Conservation (phyloP, 2,113 vertebrate species). For the Eurystomus gularis region DNA sequence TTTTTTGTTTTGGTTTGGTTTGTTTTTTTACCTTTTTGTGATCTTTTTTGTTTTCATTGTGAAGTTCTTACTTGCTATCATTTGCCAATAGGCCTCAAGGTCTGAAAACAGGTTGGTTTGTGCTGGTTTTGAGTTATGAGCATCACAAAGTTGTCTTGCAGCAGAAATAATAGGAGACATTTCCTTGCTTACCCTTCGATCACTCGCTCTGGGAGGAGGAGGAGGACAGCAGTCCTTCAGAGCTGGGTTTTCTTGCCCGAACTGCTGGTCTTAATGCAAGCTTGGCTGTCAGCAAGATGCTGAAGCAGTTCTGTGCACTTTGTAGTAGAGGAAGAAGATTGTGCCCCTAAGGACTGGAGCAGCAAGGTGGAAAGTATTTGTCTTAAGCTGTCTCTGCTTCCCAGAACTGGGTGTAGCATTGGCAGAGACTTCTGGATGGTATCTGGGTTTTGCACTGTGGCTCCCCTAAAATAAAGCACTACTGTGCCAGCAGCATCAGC, state of each 20-base stretch:
- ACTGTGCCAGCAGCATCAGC: background rate
- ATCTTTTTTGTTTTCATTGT: background rate
- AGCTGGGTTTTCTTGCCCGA: background rate
- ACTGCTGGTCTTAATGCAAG: background rate
- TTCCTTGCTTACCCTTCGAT: background rate
- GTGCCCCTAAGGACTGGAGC: background rate
- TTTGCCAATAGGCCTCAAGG: background rate
- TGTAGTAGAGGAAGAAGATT: background rate
- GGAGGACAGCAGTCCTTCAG: background rate
- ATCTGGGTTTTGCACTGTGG: rapidly evolving
- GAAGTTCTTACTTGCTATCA: background rate
- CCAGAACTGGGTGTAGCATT: background rate
- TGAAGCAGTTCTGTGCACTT: background rate
- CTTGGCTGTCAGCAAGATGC: background rate
- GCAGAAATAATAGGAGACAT: background rate
- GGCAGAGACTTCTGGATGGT: background rate
- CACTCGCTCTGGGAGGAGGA: background rate
- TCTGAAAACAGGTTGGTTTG: background rate
- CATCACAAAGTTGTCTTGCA: background rate
- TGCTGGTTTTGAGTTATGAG: background rate
- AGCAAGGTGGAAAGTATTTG: background rate
- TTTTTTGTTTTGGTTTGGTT: background rate
- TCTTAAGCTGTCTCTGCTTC: background rate
- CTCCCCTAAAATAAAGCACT: background rate
- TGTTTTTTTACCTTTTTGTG: background rate